Evolutionary conservation across 2,113 vertebrate genomes (phyloP).

Genomic region (Mellivora capensis): DNA sequence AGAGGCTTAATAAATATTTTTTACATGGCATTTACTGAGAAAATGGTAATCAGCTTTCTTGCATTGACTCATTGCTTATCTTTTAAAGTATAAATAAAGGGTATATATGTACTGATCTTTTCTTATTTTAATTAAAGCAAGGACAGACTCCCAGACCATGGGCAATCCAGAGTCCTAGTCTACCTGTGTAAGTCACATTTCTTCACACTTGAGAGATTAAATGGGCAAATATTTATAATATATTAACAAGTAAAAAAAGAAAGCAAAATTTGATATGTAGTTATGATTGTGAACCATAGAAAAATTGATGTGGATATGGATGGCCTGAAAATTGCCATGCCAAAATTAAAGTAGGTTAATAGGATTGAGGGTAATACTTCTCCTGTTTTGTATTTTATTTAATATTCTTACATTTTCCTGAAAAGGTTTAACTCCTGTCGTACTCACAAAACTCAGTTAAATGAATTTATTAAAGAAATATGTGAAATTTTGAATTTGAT

Average conservation of each 20-base stretch:
- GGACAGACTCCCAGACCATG: conserved; percentile 70
- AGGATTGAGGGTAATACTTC: background rate
- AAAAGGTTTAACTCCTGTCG: background rate
- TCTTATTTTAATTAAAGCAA: conserved; percentile 60
- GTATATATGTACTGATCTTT: background rate
- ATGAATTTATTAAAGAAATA: background rate
- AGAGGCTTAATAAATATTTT: background rate
- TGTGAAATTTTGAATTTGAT: background rate
- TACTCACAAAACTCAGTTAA: conserved; percentile 6
- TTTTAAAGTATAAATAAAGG: background rate
- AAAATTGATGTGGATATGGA: background rate
- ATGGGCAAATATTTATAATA: background rate
- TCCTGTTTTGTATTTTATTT: background rate
- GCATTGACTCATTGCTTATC: background rate
- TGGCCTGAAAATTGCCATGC: background rate
- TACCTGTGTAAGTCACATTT: conserved; percentile 81
- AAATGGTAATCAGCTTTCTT: background rate
- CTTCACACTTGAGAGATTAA: background rate
- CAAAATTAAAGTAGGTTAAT: conserved; percentile 10
- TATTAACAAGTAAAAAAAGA: background rate
- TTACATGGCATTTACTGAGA: background rate
- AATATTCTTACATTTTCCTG: background rate
- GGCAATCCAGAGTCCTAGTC: conserved; percentile 57
- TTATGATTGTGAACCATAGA: background rate
- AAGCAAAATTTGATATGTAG: background rate